Evolutionary conservation across 2,888 invertebrate species (phyloP), one percentile per base, ranked within the genome.

Genomic region (Xestia rhomboidea): DNA sequence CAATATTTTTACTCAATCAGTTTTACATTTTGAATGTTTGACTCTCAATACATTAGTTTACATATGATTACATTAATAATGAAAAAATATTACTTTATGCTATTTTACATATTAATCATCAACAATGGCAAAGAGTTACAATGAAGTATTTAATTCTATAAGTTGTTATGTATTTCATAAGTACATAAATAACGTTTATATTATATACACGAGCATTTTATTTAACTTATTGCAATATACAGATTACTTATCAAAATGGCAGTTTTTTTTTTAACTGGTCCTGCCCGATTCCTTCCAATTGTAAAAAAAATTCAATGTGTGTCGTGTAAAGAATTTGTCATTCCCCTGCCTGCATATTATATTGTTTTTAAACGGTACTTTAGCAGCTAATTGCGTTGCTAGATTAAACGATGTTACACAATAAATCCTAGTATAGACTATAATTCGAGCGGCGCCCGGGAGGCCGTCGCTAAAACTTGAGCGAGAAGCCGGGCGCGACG

Each of bases 401-500:
- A 86, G 70, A 64, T 82, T 73, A 72, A 57, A 75, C 73, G 70
- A 68, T 68, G 46, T 86, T 77, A 82, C 71, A 68, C 62, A 70
- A 34, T 79, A 72, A 69, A 77, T 18, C n/a, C 62, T 79, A 76
- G 74, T 74, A 68, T 74, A 68, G 44, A 68, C 75, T 77, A 79
- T 67, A 67, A 41, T 60, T 72, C 62, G 68, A 44, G 81, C 87
- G 73, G 21, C 54, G 86, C 76, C 60, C 79, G 83, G 38, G 60
- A 38, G 60, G 74, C 68, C 76, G 82, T 41, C 83, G 90, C 91
- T 95, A 97, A 91, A 96, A 97, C 92, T 97, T 97, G 89, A 97
- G 96, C 78, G 96, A 96, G 93, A 97, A 97, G 44, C 97, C 97
- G 1, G 96, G 95, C 62, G 96, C 96, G 68, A 96, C 95, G 90